These are phyloP conservation scores for Acropora yongei DNA, from an alignment of 64 coral and sea anemone species.

Conservation along the genomic window DNA sequence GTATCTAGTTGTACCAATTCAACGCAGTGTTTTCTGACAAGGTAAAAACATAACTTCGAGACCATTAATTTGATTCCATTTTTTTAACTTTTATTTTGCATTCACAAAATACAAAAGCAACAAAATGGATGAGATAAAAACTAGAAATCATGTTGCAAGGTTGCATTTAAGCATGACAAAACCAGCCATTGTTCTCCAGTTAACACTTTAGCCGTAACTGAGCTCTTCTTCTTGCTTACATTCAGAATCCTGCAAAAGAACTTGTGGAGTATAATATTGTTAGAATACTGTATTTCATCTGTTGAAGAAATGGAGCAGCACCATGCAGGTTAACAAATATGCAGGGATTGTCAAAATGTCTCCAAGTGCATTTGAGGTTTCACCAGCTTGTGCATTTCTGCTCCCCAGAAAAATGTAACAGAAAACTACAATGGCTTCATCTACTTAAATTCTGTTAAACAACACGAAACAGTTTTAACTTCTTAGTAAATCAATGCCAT, in stretches of 20 bases:
- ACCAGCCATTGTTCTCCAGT: not conserved
- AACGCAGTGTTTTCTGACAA: too few species aligned
- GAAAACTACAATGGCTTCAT: too few species aligned
- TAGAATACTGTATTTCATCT: not conserved
- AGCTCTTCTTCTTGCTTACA: not conserved
- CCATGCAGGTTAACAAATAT: not conserved
- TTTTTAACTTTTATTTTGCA: not conserved
- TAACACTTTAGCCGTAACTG: not conserved
- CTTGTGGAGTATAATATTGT: slow-evolving; percentile 57
- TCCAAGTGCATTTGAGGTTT: too few species aligned
- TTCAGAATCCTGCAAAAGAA: slow-evolving; percentile 45
- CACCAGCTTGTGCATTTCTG: too few species aligned
- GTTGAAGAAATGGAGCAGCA: not conserved
- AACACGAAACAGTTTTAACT: too few species aligned
- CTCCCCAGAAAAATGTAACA: too few species aligned
- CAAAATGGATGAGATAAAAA: slow-evolving; percentile 5
- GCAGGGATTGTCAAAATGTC: too few species aligned
- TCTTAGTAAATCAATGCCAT: too few species aligned
- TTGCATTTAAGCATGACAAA: not conserved
- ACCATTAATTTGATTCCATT: too few species aligned
- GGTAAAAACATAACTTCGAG: too few species aligned
- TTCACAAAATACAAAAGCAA: not conserved
- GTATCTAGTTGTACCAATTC: too few species aligned
- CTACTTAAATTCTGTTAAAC: too few species aligned
- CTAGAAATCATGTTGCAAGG: not conserved